Evolutionary conservation across 2,797 vertebrate genomes (phyloP).

Genomic region (Platalea minor): DNA sequence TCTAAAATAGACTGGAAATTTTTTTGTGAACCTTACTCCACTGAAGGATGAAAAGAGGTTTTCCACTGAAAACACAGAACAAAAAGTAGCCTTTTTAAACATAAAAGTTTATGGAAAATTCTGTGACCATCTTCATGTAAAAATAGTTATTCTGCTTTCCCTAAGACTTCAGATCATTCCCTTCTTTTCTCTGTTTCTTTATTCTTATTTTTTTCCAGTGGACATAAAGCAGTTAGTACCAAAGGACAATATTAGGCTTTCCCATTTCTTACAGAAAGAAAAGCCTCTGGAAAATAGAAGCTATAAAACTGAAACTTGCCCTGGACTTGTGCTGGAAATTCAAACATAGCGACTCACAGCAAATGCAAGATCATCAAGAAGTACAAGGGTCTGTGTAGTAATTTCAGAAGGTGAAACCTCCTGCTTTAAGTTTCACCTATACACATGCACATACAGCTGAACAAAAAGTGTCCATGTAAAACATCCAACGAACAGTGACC

Average conservation of each 20-base stretch:
- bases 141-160: not conserved
- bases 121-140: not conserved
- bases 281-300: not conserved
- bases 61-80: not conserved
- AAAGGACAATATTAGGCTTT: not conserved
- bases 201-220: not conserved
- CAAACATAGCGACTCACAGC: not conserved
- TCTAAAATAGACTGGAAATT: slow-evolving; percentile 7
- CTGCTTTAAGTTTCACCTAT: not conserved
- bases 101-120: not conserved
- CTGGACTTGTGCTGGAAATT: not conserved
- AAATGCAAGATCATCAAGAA: not conserved
- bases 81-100: not conserved
- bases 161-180: not conserved
- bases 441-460: not conserved
- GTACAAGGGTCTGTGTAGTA: not conserved
- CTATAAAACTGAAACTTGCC: not conserved
- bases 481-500: not conserved
- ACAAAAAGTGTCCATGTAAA: not conserved
- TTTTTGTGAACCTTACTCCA: not conserved
- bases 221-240: not conserved
- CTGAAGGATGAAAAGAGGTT: not conserved
- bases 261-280: not conserved
- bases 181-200: not conserved
- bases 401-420: not conserved